phyloP scores from a whole-genome alignment of 2,113 vertebrate genomes.

The Brachyhypopomus occidentalis region DNA sequence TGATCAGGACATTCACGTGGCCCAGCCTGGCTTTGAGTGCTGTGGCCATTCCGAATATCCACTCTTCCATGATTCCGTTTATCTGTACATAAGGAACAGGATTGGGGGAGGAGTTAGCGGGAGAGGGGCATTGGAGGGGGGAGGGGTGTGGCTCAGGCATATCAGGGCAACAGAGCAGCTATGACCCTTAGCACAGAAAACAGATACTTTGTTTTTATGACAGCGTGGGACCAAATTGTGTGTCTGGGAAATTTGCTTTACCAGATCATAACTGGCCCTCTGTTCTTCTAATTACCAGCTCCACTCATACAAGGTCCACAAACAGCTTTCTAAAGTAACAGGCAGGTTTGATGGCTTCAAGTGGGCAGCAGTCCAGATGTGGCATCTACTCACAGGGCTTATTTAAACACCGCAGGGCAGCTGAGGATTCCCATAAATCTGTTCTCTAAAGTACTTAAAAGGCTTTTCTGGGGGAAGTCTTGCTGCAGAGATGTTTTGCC shows the following conservation, averaged over 20 bases:
- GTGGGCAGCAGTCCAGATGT: not conserved
- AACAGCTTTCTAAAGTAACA: not conserved
- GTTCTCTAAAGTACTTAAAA: too few relatives aligned
- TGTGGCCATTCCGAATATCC: slow-evolving; percentile 76
- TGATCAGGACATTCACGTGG: slow-evolving; percentile 74
- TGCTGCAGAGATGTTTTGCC: too few relatives aligned
- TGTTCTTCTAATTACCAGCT: not conserved
- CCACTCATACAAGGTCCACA: not conserved
- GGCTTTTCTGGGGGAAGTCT: too few relatives aligned
- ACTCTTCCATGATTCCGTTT: slow-evolving; percentile 76
- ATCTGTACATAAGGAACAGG: slow-evolving; percentile 64
- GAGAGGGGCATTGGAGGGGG: not conserved
- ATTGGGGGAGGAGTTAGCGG: not conserved
- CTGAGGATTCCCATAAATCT: not conserved
- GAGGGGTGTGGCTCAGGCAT: not conserved
- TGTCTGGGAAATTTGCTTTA: too few relatives aligned
- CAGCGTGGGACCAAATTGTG: not conserved
- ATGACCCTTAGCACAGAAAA: not conserved
- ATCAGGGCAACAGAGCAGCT: not conserved
- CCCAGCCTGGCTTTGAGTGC: slow-evolving; percentile 70
- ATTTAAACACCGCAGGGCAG: not conserved
- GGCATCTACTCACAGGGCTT: not conserved
- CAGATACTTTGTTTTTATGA: too few relatives aligned
- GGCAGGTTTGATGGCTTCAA: not conserved
- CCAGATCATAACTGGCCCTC: not conserved